Percentiles rank a stretch among this genome's conserved stretches.
Conservation (phyloP, 2,888 invertebrate species). For the Dermolepida albohirtum region DNA sequence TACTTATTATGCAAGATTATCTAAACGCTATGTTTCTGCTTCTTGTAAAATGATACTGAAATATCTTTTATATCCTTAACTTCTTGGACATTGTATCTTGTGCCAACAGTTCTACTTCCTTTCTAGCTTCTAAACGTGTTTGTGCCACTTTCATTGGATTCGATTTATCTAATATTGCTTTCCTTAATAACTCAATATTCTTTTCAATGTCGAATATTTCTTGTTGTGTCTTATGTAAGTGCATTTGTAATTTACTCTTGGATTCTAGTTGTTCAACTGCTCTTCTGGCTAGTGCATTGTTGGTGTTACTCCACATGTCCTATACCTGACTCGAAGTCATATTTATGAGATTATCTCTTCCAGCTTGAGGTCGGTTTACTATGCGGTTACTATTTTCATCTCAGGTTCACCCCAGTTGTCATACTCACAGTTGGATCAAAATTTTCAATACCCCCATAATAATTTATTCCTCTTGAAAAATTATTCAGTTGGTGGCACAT, state of each 20-base stretch:
- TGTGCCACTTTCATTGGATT: slow-evolving; percentile 87
- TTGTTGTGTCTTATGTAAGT: slow-evolving; percentile 87
- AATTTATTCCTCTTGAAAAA: slow-evolving; percentile 82
- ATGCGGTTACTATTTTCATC: slow-evolving; percentile 83
- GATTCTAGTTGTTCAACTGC: slow-evolving; percentile 83
- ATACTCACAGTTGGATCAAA: slow-evolving; percentile 87
- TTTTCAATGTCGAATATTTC: slow-evolving; percentile 95
- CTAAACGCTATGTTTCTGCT: slow-evolving; percentile 88
- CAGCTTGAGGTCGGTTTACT: slow-evolving; percentile 83
- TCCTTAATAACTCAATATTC: slow-evolving; percentile 88
- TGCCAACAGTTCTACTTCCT: slow-evolving; percentile 88
- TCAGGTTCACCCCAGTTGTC: slow-evolving; percentile 85
- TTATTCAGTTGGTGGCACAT: slow-evolving; percentile 90
- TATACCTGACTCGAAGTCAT: slow-evolving; percentile 85
- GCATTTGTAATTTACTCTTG: slow-evolving; percentile 85
- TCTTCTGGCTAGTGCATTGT: slow-evolving; percentile 81
- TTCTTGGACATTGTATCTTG: slow-evolving; percentile 87
- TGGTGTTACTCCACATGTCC: slow-evolving; percentile 89
- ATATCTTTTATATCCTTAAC: slow-evolving; percentile 87
- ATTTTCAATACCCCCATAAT: slow-evolving; percentile 89
- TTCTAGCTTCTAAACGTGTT: slow-evolving; percentile 89
- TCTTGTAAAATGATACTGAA: slow-evolving; percentile 82
- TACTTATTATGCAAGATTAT: slow-evolving; percentile 85
- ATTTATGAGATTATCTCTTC: slow-evolving; percentile 83
- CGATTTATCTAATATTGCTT: slow-evolving; percentile 90